A percentile compares a stretch with the other conserved stretches of the same genome.
Evolutionary conservation across 2,113 vertebrate genomes (phyloP).

Genomic region (Salvelinus alpinus): DNA sequence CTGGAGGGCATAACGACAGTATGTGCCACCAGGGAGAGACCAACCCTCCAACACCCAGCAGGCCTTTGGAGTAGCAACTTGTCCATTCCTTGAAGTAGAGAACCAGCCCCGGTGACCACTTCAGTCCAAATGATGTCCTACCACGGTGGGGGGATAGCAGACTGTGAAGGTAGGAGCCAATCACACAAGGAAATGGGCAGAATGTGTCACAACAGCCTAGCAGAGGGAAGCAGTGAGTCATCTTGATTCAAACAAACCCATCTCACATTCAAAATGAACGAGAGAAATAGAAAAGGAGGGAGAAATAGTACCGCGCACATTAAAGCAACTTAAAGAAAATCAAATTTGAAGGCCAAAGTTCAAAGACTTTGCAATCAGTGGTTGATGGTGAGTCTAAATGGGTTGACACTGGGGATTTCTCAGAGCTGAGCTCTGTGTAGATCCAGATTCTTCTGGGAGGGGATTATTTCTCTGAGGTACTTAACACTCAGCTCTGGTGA

Average conservation of each 20-base stretch:
- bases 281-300: constrained; percentile 13
- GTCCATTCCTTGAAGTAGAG: constrained; percentile 29
- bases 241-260: constrained; percentile 36
- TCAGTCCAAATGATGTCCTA: constrained; percentile 23
- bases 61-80: background rate
- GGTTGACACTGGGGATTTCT: constrained; percentile 34
- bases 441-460: constrained; percentile 22
- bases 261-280: constrained; percentile 45
- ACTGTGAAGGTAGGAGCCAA: constrained; percentile 26
- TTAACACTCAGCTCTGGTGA: constrained; percentile 22
- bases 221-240: constrained; percentile 19
- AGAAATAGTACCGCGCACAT: constrained; percentile 37
- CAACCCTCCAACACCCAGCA: constrained; percentile 5
- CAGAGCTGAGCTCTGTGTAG: constrained; percentile 7
- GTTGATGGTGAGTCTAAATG: constrained; percentile 30
- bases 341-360: constrained; percentile 48
- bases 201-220: constrained; percentile 30
- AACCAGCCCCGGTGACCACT: constrained; percentile 15
- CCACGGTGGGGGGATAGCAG: constrained; percentile 13
- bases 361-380: constrained; percentile 48
- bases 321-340: constrained; percentile 64
- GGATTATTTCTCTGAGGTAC: constrained; percentile 24
- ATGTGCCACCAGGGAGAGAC: constrained; percentile 44
- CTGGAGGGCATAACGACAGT: constrained; percentile 39
- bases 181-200: constrained; percentile 16